Evolutionary conservation across 2,797 vertebrate genomes (phyloP).

Genomic region (Hydrolagus colliei): DNA sequence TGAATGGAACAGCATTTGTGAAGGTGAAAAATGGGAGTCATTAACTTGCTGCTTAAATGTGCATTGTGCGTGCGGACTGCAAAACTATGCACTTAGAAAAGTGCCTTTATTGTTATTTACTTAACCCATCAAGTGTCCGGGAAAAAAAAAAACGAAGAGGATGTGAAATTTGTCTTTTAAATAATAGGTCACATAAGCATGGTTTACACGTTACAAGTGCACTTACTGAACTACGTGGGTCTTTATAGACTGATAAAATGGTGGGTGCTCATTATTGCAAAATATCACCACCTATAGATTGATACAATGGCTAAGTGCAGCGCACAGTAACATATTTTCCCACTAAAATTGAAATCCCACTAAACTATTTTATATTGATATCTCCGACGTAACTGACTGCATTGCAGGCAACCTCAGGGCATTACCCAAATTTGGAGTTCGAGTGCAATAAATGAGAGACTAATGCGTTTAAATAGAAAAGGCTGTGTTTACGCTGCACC

Average conservation of each 20-base stretch:
- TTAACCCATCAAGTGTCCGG: not conserved
- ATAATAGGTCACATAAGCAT: not conserved
- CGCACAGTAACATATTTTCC: not conserved
- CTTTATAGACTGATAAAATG: not conserved
- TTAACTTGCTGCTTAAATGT: conserved; percentile 15
- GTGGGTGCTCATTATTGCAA: not conserved
- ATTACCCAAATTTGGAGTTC: not conserved
- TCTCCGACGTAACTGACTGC: not conserved
- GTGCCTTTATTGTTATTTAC: conserved; percentile 20
- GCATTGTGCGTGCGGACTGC: not conserved
- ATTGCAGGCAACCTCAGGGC: not conserved
- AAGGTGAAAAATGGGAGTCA: not conserved
- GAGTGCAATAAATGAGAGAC: not conserved
- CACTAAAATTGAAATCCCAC: not conserved
- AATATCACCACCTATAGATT: not conserved
- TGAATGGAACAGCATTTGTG: not conserved
- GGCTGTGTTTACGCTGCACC: not conserved
- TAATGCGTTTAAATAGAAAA: not conserved
- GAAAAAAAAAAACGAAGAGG: not conserved
- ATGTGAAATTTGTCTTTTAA: not conserved
- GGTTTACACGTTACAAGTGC: not conserved
- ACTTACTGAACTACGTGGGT: not conserved
- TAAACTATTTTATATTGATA: not conserved
- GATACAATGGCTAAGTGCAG: not conserved
- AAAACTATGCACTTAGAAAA: conserved; percentile 1